phyloP scores from a whole-genome alignment of 2,797 vertebrate species.

The Crocodylus rhombifer region DNA sequence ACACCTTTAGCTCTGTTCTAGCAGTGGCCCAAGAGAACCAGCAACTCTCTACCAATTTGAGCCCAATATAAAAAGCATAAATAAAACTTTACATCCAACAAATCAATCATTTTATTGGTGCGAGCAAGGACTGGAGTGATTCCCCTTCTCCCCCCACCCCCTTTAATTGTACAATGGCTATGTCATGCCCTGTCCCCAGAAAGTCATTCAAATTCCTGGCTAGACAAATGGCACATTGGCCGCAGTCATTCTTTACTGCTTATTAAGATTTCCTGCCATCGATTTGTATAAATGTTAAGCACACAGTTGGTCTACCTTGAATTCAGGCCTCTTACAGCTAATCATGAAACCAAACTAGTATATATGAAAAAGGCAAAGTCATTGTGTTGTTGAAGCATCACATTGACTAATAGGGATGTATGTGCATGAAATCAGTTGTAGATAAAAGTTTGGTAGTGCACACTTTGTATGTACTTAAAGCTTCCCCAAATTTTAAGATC shows the following conservation, averaged over 20 bases:
- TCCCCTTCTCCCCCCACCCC: neutral
- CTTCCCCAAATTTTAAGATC: neutral
- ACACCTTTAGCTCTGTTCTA: neutral
- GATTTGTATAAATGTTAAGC: neutral
- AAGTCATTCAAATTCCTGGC: neutral
- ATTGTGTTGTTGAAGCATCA: neutral
- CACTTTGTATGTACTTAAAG: neutral
- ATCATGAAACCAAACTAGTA: neutral
- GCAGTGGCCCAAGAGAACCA: neutral
- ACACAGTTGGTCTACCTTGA: neutral
- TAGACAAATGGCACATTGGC: neutral
- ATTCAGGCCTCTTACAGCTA: neutral
- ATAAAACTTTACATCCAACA: neutral
- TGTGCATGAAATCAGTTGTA: neutral
- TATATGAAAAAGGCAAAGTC: rapidly evolving
- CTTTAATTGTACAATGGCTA: neutral
- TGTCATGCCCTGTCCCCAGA: neutral
- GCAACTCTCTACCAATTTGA: neutral
- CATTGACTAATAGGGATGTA: rapidly evolving
- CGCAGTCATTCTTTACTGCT: neutral
- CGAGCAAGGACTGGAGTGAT: neutral
- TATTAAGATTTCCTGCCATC: neutral
- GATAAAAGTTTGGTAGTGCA: neutral
- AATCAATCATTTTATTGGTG: neutral
- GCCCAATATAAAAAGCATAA: neutral